Evolutionary conservation across 2,888 invertebrate genomes (phyloP).

Genomic region (Hydrotaea diabolus): DNA sequence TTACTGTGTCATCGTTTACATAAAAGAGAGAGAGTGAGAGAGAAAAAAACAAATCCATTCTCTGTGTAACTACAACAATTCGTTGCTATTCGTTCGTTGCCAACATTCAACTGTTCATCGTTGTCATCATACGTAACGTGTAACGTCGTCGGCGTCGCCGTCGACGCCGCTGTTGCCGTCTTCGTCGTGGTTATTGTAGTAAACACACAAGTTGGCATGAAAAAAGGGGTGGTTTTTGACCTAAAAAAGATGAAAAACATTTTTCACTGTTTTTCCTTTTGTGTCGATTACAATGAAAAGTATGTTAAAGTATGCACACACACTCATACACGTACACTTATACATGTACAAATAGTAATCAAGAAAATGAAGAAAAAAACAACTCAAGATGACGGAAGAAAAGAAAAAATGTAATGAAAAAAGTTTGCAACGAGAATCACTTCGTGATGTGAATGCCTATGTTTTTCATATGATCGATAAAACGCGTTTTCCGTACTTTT

Average conservation of each 20-base stretch:
- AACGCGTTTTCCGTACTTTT: not conserved
- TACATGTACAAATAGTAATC: not conserved
- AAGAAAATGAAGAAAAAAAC: not conserved
- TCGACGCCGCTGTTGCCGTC: not conserved
- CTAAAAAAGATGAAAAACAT: constrained; percentile 55
- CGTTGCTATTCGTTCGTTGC: not conserved
- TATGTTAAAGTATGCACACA: constrained; percentile 26
- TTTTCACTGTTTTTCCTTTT: constrained; percentile 16
- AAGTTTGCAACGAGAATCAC: not conserved
- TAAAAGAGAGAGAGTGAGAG: not conserved
- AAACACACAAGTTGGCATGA: constrained; percentile 8
- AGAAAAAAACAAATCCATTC: not conserved
- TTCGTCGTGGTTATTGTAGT: not conserved
- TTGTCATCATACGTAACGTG: not conserved
- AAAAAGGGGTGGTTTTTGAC: constrained; percentile 65
- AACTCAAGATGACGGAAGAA: not conserved
- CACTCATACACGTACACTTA: not conserved
- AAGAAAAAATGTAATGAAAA: not conserved
- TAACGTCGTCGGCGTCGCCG: not conserved
- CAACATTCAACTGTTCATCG: not conserved
- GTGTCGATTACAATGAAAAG: constrained; percentile 18
- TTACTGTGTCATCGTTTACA: constrained; percentile 30
- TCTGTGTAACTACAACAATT: constrained; percentile 4
- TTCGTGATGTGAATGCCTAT: not conserved
- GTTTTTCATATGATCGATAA: not conserved